Conservation (phyloP, 2,113 vertebrate species). For the Bubo bubo region DNA sequence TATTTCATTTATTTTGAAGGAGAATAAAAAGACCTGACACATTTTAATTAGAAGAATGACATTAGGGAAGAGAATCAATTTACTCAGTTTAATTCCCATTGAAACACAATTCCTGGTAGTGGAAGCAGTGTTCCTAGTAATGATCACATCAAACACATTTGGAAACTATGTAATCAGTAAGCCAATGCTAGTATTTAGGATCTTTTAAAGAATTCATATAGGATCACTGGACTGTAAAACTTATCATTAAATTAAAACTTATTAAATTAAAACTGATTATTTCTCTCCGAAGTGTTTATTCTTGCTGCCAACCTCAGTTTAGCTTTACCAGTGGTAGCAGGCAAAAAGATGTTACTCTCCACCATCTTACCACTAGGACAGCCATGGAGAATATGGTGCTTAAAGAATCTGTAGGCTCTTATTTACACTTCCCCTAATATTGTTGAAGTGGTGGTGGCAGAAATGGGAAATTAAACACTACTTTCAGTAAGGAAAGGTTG, state of each 20-base stretch:
- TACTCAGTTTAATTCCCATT: neutral
- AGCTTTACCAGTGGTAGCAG: neutral
- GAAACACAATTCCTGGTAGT: neutral
- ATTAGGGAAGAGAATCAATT: constrained; percentile 3
- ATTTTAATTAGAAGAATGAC: neutral
- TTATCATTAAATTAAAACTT: neutral
- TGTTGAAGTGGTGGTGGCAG: neutral
- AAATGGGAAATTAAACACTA: constrained; percentile 1
- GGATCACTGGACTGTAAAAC: neutral
- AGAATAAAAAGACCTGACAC: neutral
- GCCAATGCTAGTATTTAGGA: neutral
- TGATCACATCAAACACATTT: neutral
- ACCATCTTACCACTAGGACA: neutral
- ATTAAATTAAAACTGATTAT: neutral
- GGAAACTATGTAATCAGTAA: neutral
- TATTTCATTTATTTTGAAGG: neutral
- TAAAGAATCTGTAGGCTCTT: neutral
- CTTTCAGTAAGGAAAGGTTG: neutral
- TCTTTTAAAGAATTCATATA: neutral
- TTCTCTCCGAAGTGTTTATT: neutral
- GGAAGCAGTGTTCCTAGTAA: neutral
- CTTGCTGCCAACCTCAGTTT: neutral
- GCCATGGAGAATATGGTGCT: neutral
- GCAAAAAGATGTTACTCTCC: neutral
- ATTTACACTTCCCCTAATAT: neutral